Evolutionary conservation across 2,888 invertebrate genomes (phyloP), one percentile per base, ranked within the genome.

Genomic region (Metacarcinus magister): DNA sequence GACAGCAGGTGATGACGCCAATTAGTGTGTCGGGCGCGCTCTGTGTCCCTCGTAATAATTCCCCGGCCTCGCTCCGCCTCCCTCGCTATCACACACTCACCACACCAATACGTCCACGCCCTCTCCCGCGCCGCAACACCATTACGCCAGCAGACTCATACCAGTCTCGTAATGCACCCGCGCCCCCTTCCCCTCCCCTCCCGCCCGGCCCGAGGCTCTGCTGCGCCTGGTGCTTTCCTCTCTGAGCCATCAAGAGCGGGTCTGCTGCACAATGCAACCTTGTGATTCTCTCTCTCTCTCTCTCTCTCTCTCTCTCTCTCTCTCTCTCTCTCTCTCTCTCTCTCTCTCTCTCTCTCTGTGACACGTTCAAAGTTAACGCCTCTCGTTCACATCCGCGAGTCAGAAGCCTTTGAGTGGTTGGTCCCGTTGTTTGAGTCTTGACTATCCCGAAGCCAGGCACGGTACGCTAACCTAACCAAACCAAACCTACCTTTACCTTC

Each of bases 41-140:
- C 46, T 28, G 44, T 44, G n/a, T 46, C 91, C 43, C 46, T 91
- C 23, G 43, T 91, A 91, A 91, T 46, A 91, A 44, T 46, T 91
- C 43, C 91, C 91, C 46, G 46, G 44, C 91, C 46, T 23, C 91
- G 43, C 46, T 46, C 91, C 46, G 44, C 91, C 91, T 46, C 44
- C 44, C 44, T 91, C 91, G 91, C 43, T 46, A 91, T 91, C 46
- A 44, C 91, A 82, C 82, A 82, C 82, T 82, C 82, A 82, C 82
- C 82, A 32, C 82, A 82, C 82, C 82, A 82, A 82, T 82, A 82
- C 82, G 82, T 82, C 82, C 82, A 28, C 82, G 82, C 82, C 82
- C 82, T 82, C 82, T 32, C 82, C 16, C 82, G 32, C 82, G 82
- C 82, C 82, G 82, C 82, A 82, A 82, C 32, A 82, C 82, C 82